These are phyloP conservation scores for Sycophila sp. DNA, from an alignment of 1,140 invertebrate species.

Conservation along the genomic window DNA sequence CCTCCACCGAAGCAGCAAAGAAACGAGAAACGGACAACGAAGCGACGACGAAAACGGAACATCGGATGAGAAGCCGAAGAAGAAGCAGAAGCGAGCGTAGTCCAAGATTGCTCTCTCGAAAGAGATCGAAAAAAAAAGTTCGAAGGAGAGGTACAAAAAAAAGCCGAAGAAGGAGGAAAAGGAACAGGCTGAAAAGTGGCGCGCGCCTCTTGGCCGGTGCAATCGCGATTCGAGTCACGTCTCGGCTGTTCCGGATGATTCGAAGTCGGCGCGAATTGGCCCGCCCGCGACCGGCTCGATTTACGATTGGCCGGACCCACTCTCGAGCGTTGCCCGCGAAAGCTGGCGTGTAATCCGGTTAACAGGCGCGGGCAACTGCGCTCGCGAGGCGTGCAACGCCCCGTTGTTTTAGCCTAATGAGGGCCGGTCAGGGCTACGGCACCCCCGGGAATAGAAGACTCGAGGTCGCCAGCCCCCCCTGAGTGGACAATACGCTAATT, in stretches of 20 bases:
- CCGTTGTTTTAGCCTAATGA: constrained; percentile 64
- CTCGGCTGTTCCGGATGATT: constrained; percentile 24
- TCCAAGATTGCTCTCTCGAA: no score
- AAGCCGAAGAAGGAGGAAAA: not conserved
- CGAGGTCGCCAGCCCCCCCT: constrained; percentile 47
- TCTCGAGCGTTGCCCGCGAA: constrained; percentile 43
- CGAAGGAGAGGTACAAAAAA: not conserved
- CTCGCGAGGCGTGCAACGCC: no score
- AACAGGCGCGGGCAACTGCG: constrained; percentile 49
- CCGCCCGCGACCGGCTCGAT: constrained; percentile 1
- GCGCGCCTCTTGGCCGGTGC: constrained; percentile 9
- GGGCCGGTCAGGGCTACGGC: constrained; percentile 54
- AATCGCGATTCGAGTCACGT: constrained; percentile 33
- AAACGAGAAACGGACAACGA: not conserved
- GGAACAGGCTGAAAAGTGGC: constrained; percentile 16
- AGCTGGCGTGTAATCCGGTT: constrained; percentile 54
- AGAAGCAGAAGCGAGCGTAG: not conserved
- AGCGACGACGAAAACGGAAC: not conserved
- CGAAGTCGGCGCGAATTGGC: constrained; percentile 30
- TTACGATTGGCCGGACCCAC: constrained; percentile 46
- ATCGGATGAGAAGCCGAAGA: not conserved
- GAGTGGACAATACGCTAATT: constrained; percentile 58
- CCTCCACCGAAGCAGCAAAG: not conserved
- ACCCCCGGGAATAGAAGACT: constrained; percentile 61
- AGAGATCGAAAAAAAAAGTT: not conserved